phyloP scores from a whole-genome alignment of 2,888 invertebrate species.

The Hydrotaea cyrtoneurina region DNA sequence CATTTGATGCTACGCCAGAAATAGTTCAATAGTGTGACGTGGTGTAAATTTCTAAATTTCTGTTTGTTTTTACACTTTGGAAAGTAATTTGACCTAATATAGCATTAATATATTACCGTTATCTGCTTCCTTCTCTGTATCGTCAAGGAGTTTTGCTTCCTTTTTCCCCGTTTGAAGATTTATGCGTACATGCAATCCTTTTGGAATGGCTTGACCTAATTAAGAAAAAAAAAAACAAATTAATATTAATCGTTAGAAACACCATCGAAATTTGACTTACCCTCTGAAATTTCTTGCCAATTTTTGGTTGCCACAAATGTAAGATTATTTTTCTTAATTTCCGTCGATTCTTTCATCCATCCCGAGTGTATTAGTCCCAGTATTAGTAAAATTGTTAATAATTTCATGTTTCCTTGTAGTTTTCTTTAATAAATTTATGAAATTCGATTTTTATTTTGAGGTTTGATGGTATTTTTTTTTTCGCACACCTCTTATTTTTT shows the following conservation, averaged over 20 bases:
- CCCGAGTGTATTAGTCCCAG: conserved; percentile 19
- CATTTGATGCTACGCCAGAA: no score
- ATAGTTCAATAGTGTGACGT: no score
- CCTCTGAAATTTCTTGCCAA: conserved; percentile 85
- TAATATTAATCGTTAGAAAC: neutral
- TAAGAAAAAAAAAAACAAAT: neutral
- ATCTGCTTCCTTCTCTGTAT: conserved; percentile 73
- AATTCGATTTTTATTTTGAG: neutral
- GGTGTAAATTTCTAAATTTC: no score
- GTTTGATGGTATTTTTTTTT: neutral
- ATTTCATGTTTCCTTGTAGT: conserved; percentile 56
- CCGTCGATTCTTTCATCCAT: conserved; percentile 58
- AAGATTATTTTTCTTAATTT: conserved; percentile 72
- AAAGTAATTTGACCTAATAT: no score
- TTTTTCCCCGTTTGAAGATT: conserved; percentile 88
- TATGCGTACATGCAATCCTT: conserved; percentile 88
- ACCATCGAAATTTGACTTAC: conserved; percentile 76
- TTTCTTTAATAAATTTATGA: conserved; percentile 44
- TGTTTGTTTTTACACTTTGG: no score
- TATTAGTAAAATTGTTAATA: conserved; percentile 7
- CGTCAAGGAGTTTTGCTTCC: conserved; percentile 88
- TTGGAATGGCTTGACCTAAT: conserved; percentile 86
- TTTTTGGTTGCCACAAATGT: conserved; percentile 84
- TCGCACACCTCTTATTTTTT: neutral
- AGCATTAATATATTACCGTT: conserved; percentile 70